A percentile compares a stretch with the other conserved stretches of the same genome.
Conservation (phyloP, 1,140 invertebrate genomes). For the Daktulosphaira vitifoliae region DNA sequence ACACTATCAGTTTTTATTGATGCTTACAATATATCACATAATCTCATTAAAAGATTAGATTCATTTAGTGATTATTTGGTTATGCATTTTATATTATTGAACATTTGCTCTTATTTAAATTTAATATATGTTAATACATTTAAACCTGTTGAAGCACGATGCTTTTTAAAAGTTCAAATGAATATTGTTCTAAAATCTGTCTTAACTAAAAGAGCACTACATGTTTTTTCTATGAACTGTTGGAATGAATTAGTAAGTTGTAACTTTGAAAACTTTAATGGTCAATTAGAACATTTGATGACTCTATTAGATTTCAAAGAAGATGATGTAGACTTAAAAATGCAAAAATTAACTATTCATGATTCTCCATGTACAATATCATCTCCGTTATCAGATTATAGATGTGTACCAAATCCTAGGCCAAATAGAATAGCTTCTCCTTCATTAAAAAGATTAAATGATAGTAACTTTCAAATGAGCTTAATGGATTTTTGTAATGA, state of each 20-base stretch:
- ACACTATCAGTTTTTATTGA: conserved; percentile 8
- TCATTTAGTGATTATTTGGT: conserved; percentile 12
- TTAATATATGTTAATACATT: conserved; percentile 27
- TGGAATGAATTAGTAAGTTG: conserved; percentile 19
- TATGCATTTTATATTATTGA: conserved; percentile 24
- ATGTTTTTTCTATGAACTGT: conserved; percentile 28
- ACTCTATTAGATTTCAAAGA: conserved; percentile 19
- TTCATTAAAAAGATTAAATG: conserved; percentile 3
- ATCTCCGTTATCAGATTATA: conserved; percentile 10
- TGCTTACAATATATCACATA: conserved; percentile 14
- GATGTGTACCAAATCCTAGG: neutral
- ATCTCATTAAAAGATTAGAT: conserved; percentile 14
- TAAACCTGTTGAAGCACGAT: conserved; percentile 15
- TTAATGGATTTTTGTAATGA: conserved; percentile 2
- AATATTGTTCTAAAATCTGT: conserved; percentile 23
- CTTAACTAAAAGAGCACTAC: conserved; percentile 24
- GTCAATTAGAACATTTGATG: conserved; percentile 19
- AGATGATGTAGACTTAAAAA: conserved; percentile 17
- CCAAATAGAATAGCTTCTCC: conserved; percentile 11
- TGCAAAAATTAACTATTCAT: conserved; percentile 13
- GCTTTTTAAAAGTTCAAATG: conserved; percentile 29
- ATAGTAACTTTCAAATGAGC: neutral
- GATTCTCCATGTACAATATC: neutral
- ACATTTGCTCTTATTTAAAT: conserved; percentile 23
- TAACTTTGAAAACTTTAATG: conserved; percentile 20